Evolutionary conservation across 2,888 invertebrate species (phyloP).

Genomic region (Imbricaverruca yamaguchii): DNA sequence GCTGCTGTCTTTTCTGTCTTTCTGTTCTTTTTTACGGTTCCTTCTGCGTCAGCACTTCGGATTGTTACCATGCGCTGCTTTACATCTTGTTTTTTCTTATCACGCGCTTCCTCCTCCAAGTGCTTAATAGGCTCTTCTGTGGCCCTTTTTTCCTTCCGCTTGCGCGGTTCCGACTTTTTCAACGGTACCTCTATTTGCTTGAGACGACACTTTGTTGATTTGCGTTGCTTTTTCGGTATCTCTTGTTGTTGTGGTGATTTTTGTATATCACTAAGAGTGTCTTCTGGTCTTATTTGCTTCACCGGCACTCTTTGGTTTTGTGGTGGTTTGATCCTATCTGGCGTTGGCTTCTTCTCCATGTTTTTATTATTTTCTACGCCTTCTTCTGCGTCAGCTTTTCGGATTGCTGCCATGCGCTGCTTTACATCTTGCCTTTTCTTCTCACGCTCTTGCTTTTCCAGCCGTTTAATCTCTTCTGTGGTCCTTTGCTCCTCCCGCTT

Average conservation of each 20-base stretch:
- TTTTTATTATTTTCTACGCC: conserved; percentile 1
- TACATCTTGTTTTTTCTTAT: neutral
- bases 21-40: neutral
- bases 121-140: neutral
- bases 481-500: neutral
- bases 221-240: no score
- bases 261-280: no score
- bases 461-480: neutral
- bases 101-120: conserved; percentile 46
- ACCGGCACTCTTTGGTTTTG: neutral
- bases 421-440: neutral
- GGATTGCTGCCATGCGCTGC: neutral
- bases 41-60: conserved; percentile 1
- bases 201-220: no score
- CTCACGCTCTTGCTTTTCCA: conserved; percentile 46
- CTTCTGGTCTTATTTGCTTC: neutral
- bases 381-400: conserved; percentile 7
- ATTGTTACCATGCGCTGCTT: neutral
- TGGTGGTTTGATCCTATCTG: conserved; percentile 18
- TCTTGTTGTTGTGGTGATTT: no score
- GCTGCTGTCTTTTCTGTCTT: neutral
- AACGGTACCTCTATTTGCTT: no score
- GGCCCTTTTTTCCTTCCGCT: neutral
- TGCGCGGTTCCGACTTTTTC: neutral
- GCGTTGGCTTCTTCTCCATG: conserved; percentile 2